Conservation (phyloP, 2,113 vertebrate species). For the Spea bombifrons region DNA sequence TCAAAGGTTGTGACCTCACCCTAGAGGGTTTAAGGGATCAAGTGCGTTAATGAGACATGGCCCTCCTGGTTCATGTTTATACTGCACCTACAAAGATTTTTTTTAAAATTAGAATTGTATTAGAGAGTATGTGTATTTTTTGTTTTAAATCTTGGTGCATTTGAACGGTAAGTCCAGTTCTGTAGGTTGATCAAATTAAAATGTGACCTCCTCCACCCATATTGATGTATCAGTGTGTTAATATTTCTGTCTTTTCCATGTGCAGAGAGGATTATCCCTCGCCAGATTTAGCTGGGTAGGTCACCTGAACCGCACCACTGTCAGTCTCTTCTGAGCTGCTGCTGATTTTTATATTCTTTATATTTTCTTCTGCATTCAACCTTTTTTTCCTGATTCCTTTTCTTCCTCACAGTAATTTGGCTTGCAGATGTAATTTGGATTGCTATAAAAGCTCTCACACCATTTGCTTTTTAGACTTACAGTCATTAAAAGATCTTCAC, state of each 20-base stretch:
- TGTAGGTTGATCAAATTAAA: too few relatives aligned
- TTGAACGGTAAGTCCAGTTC: too few relatives aligned
- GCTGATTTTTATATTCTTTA: slow-evolving; percentile 43
- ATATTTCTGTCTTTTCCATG: slow-evolving; percentile 75
- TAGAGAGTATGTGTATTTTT: too few relatives aligned
- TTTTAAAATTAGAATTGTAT: too few relatives aligned
- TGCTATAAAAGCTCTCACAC: slow-evolving; percentile 49
- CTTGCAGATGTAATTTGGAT: slow-evolving; percentile 9
- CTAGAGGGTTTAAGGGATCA: too few relatives aligned
- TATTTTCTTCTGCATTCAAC: background rate
- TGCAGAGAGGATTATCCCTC: slow-evolving; percentile 83
- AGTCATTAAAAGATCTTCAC: slow-evolving; percentile 42
- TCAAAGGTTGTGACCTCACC: too few relatives aligned
- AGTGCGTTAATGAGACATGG: too few relatives aligned
- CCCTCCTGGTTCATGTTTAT: too few relatives aligned
- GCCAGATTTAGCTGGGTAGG: slow-evolving; percentile 98
- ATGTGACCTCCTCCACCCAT: too few relatives aligned
- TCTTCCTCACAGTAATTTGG: slow-evolving; percentile 46
- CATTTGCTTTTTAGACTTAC: slow-evolving; percentile 34
- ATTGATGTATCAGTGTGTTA: slow-evolving; percentile 46
- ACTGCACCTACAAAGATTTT: too few relatives aligned
- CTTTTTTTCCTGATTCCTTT: slow-evolving; percentile 34
- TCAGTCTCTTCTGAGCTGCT: slow-evolving; percentile 36
- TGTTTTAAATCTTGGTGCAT: too few relatives aligned
- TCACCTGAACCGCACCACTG: slow-evolving; percentile 62